Conservation (phyloP, 2,113 vertebrate species). For the Tragelaphus imberbis region DNA sequence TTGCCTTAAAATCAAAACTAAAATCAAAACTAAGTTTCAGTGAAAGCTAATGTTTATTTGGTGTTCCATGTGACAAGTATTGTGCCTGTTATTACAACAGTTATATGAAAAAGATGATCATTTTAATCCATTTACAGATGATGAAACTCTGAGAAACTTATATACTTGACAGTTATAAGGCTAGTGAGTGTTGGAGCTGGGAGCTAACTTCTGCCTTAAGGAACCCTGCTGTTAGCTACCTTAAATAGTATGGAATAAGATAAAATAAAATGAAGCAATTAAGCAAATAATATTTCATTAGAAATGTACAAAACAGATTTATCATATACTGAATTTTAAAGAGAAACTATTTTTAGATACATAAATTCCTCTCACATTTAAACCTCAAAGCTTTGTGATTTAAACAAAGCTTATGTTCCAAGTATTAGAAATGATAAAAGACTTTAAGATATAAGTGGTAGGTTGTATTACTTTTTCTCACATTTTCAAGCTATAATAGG, state of each 20-base stretch:
- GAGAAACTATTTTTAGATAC: not conserved
- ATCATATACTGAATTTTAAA: not conserved
- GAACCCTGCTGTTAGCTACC: not conserved
- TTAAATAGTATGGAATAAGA: not conserved
- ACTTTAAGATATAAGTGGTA: not conserved
- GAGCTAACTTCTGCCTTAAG: not conserved
- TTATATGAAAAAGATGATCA: not conserved
- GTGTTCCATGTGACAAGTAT: not conserved
- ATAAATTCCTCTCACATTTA: not conserved
- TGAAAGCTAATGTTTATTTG: not conserved
- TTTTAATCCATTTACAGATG: not conserved
- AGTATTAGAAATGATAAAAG: not conserved
- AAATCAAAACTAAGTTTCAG: not conserved
- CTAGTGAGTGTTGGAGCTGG: not conserved
- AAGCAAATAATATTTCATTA: not conserved
- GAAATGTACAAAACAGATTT: not conserved
- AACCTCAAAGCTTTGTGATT: not conserved
- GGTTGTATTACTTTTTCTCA: not conserved
- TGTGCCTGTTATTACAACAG: not conserved
- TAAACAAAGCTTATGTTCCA: not conserved
- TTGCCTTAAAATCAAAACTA: not conserved
- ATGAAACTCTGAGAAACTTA: not conserved
- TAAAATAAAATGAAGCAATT: not conserved
- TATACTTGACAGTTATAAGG: not conserved
- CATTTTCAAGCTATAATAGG: not conserved